Conservation (phyloP, 2,888 invertebrate genomes). For the Drosophila testacea region DNA sequence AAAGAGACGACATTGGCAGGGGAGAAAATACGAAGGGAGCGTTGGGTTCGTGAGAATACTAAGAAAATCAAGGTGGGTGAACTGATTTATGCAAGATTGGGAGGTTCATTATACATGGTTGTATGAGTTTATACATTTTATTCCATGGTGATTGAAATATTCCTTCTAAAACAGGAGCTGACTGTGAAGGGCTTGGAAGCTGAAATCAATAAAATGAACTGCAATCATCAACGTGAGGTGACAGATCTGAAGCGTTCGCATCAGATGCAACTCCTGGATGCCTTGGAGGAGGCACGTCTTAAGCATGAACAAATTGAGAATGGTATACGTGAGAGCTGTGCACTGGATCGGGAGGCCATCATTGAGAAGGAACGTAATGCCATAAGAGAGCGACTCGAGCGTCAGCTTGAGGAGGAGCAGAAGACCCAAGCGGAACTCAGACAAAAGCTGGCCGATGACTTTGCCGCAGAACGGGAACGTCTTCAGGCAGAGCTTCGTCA, state of each 20-base stretch:
- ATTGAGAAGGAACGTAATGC: slow-evolving; percentile 88
- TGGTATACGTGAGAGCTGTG: slow-evolving; percentile 87
- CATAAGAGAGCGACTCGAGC: slow-evolving; percentile 87
- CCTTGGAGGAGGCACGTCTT: slow-evolving; percentile 89
- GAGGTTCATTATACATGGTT: too few relatives aligned
- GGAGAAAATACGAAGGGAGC: slow-evolving; percentile 90
- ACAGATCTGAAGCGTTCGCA: slow-evolving; percentile 86
- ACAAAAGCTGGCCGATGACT: slow-evolving; percentile 86
- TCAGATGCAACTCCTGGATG: slow-evolving; percentile 89
- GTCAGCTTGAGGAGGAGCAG: slow-evolving; percentile 87
- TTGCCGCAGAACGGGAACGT: slow-evolving; percentile 85
- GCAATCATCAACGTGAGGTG: slow-evolving; percentile 89
- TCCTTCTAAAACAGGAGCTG: slow-evolving; percentile 87
- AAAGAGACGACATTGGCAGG: slow-evolving; percentile 92
- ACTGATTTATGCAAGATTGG: too few relatives aligned
- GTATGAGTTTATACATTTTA: too few relatives aligned
- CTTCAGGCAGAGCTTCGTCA: slow-evolving; percentile 85
- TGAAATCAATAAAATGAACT: slow-evolving; percentile 92
- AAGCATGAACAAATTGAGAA: slow-evolving; percentile 88
- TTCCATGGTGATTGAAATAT: too few relatives aligned
- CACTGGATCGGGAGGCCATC: slow-evolving; percentile 88
- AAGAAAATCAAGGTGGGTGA: slow-evolving; percentile 91
- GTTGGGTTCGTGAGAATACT: slow-evolving; percentile 93
- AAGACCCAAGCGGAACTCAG: slow-evolving; percentile 87
- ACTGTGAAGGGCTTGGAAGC: slow-evolving; percentile 95